Evolutionary conservation across 2,797 vertebrate genomes (phyloP).

Genomic region (Typhlichthys subterraneus): DNA sequence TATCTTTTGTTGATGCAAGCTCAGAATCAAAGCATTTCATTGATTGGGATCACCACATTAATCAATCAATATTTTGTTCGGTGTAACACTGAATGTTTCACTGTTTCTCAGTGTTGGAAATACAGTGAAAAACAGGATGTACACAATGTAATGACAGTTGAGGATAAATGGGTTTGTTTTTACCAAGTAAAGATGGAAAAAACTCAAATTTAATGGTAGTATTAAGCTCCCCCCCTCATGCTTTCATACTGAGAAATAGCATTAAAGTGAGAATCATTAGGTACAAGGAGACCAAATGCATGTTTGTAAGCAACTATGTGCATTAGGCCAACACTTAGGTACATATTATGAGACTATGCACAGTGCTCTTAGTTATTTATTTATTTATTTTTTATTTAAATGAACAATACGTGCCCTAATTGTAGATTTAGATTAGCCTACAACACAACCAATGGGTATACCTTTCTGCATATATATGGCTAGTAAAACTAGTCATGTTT

Average conservation of each 20-base stretch:
- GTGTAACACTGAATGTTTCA: neutral
- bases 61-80: constrained; percentile 1
- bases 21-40: too few species aligned
- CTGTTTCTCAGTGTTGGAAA: neutral
- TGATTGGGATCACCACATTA: neutral
- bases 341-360: constrained; percentile 10
- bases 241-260: neutral
- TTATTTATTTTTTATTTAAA: neutral
- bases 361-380: constrained; percentile 1
- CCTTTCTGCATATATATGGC: too few species aligned
- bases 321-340: neutral
- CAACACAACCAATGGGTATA: too few species aligned
- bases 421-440: too few species aligned
- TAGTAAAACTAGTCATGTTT: too few species aligned
- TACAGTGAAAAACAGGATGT: neutral
- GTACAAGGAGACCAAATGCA: neutral
- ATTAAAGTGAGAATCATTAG: neutral
- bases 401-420: constrained; percentile 2
- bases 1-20: too few species aligned
- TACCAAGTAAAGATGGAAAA: neutral
- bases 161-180: constrained; percentile 14
- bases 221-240: neutral
- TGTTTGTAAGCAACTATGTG: neutral
- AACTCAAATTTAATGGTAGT: neutral
- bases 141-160: constrained; percentile 1